Base-by-base conservation (phyloP, 2,888 invertebrate genomes). In the Lepidochrysops patricia region DNA sequence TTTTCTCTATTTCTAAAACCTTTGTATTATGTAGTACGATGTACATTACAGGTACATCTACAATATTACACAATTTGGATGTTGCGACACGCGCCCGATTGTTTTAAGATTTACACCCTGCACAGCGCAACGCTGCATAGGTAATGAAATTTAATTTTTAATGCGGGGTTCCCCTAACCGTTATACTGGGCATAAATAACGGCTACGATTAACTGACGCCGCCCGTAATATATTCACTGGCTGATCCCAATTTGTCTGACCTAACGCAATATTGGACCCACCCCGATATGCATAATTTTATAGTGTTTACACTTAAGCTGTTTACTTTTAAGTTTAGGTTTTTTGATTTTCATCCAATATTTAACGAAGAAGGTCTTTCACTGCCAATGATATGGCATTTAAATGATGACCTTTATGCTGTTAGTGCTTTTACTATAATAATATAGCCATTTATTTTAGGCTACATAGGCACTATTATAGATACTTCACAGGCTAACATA, bases 221-320 rank as follows among this genome's bases (percentile, higher is more conserved):
- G 76, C 82, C 82, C 80, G 85, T 86, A 88, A 88, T 88, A 86
- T 88, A 88, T 88, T 87, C 86, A 80, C 81, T 82, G 74, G 77
- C 81, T 83, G 86, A 83, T 84, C 84, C 84, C 87, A 87, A 88
- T 88, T 87, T 88, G 87, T 88, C 87, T 80, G 84, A 84, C 84
- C 85, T 84, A 82, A 84, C 83, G 84, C 82, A 81, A 84, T 87
- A 87, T 84, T 79, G 83, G 69, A 63, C 69, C 76, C 72, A 72
- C 61, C 65, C 63, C 70, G 73, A 72, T 77, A 72, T 75, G 70
- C 74, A 74, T 78, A 76, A 76, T 71, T 72, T 67, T 68, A 60
- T 65, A 61, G 43, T 57, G 61, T 58, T 60, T 57, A 37, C 19
- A 43, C 27, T 12, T 34, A 4, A 15, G 37, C 13, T 43, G 37